Evolutionary conservation across 2,113 vertebrate genomes (phyloP), one percentile per base, ranked within the genome.

Genomic region (Cyanocitta stelleri): DNA sequence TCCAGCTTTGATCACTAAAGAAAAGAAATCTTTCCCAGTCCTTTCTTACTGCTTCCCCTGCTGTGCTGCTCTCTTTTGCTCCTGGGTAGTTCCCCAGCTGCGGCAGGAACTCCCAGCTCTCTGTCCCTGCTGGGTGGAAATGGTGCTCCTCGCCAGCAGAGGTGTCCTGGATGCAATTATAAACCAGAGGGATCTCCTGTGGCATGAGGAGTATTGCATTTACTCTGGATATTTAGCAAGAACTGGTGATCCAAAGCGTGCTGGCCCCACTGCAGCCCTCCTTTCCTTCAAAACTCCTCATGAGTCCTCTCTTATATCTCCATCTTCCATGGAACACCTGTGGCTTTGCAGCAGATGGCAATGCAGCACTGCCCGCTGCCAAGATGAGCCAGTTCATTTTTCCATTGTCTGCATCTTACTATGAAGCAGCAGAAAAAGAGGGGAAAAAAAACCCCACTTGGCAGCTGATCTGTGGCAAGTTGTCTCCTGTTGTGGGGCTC

Each of bases 301-400:
- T 2, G 18, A 90, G 7, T 56, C 15, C 30, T 56, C 13, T 39
- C 7, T 20, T 16, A 3, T 21, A n/a, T 33, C 51, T 77, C 72
- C 41, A 23, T 13, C 35, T 27, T 49, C 41, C 51, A 8, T 27
- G 63, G 76, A 90, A 30, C 75, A 74, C 48, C 71, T 83, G 88
- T 73, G n/a, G 16, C 71, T 75, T 95, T 96, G 89, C 77, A 89
- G 84, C 94, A 96, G 96, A 95, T 95, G 91, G 93, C 85, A 94
- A 87, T 82, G 87, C 91, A 84, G 94, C 62, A 79, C 81, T 95
- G 73, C 52, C 86, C 5, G 3, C 52, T 93, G 79, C 90, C 83
- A 95, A 91, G 72, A 74, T 11, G 17, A 94, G 80, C 49, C 7
- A 4, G 55, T 72, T 91, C 64, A 52, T 95, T 96, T 94, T 78